Base-by-base conservation (phyloP, 1,140 invertebrate genomes). In the Penaeus indicus region DNA sequence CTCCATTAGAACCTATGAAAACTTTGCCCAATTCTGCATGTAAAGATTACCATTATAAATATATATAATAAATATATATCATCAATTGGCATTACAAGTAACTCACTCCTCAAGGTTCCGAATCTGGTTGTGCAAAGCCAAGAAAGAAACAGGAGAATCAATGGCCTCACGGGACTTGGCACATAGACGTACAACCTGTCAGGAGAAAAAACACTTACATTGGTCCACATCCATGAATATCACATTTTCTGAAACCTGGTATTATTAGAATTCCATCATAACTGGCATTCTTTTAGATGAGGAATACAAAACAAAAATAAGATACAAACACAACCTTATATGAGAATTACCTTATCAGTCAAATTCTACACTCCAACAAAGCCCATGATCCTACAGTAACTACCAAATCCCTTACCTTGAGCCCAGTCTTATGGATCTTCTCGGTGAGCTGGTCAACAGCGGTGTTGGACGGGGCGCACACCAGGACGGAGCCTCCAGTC, bases 401-500 rank as follows among this genome's bases (percentile, higher is more conserved):
- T 1, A 32, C n/a, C 4, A 47, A 42, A 18, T 69, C 27, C 54
- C 25, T 83, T 89, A 94, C 97, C 93, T 99, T 99, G 21, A 99
- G 94, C 69, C 98, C 99, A 27, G 98, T 99, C 91, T 96, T 95
- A 92, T 99, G 98, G 79, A 99, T 99, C 93, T 99, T 99, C 93
- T 99, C 98, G 0, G 99, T 99, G 3, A 99, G 94, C 92, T 99
- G 99, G 93, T 99, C 99, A 0, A 99, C 99, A 72, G 99, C 99
- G 18, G 99, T 99, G 92, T 99, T 99, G 27, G 97, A 99, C 0
- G 99, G 99, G 4, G 99, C 99, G 93, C 99, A 99, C 0, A 99
- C 99, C 0, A 99, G 93, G 0, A 99, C 98, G 0, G 98, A 97
- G 4, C 98, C 97, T 78, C 93, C 93, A 96, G 96, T 97, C 92